A percentile compares a stretch with the other conserved stretches of the same genome.
phyloP scores from a whole-genome alignment of 2,797 vertebrate species.

The Crypturellus tataupa region DNA sequence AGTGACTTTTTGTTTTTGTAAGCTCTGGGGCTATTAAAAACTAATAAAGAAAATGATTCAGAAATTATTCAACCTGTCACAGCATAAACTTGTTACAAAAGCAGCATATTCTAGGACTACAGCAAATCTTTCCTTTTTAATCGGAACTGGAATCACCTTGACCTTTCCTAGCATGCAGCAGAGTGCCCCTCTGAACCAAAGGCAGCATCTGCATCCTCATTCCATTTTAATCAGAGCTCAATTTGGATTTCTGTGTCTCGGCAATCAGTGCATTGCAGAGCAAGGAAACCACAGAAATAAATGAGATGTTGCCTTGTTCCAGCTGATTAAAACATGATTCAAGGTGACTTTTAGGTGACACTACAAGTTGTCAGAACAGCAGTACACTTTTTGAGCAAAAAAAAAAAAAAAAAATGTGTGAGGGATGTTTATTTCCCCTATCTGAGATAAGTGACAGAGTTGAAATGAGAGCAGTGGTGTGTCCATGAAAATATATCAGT shows the following conservation, averaged over 20 bases:
- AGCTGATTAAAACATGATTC: conserved; percentile 78
- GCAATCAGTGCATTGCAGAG: conserved; percentile 62
- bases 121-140: conserved; percentile 41
- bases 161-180: conserved; percentile 58
- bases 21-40: not conserved
- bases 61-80: not conserved
- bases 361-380: conserved; percentile 68
- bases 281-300: conserved; percentile 75
- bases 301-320: conserved; percentile 79
- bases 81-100: not conserved
- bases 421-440: conserved; percentile 73
- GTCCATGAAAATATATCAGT: conserved; percentile 74
- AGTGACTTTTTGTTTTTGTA: not conserved
- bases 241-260: conserved; percentile 73
- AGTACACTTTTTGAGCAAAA: conserved; percentile 32
- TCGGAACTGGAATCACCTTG: conserved; percentile 68
- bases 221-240: conserved; percentile 78
- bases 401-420: conserved; percentile 44
- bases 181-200: conserved; percentile 37
- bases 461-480: conserved; percentile 65
- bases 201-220: conserved; percentile 66
- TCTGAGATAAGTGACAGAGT: conserved; percentile 73
- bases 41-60: not conserved
- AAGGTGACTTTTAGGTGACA: conserved; percentile 80
- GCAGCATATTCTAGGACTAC: not conserved